Evolutionary conservation across 2,888 invertebrate species (phyloP).

Genomic region (Eupelmus urozonus): DNA sequence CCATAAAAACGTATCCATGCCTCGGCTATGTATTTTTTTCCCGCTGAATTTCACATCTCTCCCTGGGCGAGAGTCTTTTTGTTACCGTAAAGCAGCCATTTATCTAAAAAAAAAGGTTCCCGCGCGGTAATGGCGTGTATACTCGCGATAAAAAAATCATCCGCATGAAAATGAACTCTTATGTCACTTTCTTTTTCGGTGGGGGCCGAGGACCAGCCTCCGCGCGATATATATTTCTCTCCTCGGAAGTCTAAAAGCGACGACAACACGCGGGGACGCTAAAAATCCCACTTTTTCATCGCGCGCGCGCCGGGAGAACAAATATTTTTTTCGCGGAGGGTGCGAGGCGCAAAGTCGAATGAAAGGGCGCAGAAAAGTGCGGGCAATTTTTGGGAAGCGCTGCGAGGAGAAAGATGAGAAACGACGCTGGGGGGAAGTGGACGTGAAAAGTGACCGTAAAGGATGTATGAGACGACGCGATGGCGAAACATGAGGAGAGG

Average conservation of each 20-base stretch:
- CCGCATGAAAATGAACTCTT: constrained; percentile 57
- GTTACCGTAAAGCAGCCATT: constrained; percentile 46
- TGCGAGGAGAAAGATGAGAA: constrained; percentile 10
- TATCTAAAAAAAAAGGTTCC: constrained; percentile 53
- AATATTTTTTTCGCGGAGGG: neutral
- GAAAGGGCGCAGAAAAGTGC: constrained; percentile 10
- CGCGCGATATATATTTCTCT: constrained; percentile 39
- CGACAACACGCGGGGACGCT: constrained; percentile 12
- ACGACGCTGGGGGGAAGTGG: constrained; percentile 13
- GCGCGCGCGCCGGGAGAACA: neutral
- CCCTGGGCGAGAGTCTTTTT: constrained; percentile 16
- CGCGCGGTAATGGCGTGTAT: constrained; percentile 56
- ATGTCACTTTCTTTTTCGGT: constrained; percentile 26
- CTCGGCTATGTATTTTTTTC: constrained; percentile 30
- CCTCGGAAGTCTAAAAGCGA: constrained; percentile 35
- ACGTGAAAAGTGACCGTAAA: constrained; percentile 48
- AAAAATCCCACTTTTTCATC: constrained; percentile 24
- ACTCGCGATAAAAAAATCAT: constrained; percentile 60
- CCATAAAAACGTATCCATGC: constrained; percentile 26
- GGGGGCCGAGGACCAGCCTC: neutral
- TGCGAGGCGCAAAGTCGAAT: neutral
- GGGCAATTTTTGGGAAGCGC: constrained; percentile 17
- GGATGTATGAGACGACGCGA: constrained; percentile 3
- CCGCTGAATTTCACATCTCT: constrained; percentile 23
- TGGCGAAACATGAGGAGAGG: neutral